Evolutionary conservation across 2,888 invertebrate species (phyloP), one percentile per base, ranked within the genome.

Genomic region (Microctonus brassicae): DNA sequence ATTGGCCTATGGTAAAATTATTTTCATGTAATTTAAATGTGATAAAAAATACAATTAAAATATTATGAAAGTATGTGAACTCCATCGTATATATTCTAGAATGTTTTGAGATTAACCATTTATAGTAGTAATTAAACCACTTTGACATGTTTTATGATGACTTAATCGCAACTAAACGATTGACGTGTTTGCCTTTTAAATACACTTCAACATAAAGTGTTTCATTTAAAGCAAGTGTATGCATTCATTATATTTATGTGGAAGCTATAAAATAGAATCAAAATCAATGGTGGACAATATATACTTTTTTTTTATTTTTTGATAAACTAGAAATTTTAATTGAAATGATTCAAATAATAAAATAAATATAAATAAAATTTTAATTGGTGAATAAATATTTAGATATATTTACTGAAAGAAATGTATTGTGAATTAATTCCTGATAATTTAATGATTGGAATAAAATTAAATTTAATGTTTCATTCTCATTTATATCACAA

Each of bases 171-270:
- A 6, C 6, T 4, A 26, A n/a, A 0, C 29, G 52, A 61, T 62
- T 33, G 53, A 52, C 22, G 11, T 53, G 24, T 69, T 61, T 53
- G 52, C 36, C 22, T 34, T 61, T 34, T n/a, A 52, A 47, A 6
- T 20, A 9, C 17, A 29, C 10, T 52, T 13, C 5, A 29, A 17
- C 29, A 24, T 2, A 29, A 26, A 58, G 22, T 24, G 3, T 29
- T 29, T 29, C 7, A 5, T 29, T 29, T 29, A n/a, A n/a, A n/a
- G n/a, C n/a, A n/a, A n/a, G n/a, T n/a, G n/a, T n/a, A n/a, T n/a
- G n/a, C n/a, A 29, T 58, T 17, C 17, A 29, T 24, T 17, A 2
- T 10, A 29, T 26, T n/a, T 7, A 57, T 11, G 29, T 57, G n/a
- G 11, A 22, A 24, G 22, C 17, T 53, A 22, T 4, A 13, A 24